These are phyloP conservation scores for Setipinna tenuifilis DNA, from an alignment of 2,797 vertebrate genomes.

Conservation along the genomic window DNA sequence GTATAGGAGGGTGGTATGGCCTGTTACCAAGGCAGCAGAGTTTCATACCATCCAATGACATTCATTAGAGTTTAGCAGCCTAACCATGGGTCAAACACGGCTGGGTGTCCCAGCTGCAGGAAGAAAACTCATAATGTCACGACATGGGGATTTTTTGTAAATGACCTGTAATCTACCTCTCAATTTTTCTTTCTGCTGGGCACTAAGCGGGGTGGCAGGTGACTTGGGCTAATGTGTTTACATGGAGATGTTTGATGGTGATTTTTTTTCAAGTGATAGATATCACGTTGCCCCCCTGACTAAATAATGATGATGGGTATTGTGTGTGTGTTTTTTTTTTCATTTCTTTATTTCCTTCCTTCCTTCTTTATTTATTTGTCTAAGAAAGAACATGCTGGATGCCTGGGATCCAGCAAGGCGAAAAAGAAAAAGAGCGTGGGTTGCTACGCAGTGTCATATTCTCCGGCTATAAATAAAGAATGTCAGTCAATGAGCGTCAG, in stretches of 20 bases:
- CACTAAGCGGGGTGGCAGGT: not conserved
- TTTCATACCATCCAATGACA: not conserved
- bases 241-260: not conserved
- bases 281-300: not conserved
- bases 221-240: not conserved
- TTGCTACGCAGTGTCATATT: not conserved
- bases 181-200: not conserved
- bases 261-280: not conserved
- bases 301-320: not conserved
- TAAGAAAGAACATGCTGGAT: too few relatives aligned
- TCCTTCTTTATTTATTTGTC: too few relatives aligned
- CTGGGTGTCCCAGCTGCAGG: not conserved
- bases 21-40: slow-evolving; percentile 19
- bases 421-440: not conserved
- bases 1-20: not conserved
- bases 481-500: slow-evolving; percentile 26
- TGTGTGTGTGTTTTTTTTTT: not conserved
- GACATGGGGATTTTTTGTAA: not conserved
- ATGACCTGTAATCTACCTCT: not conserved
- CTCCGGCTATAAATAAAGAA: slow-evolving; percentile 39
- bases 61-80: not conserved
- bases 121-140: not conserved
- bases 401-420: not conserved
- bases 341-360: too few relatives aligned
- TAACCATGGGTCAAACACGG: not conserved